Conservation (phyloP, 2,113 vertebrate species). For the Xyrauchen texanus region DNA sequence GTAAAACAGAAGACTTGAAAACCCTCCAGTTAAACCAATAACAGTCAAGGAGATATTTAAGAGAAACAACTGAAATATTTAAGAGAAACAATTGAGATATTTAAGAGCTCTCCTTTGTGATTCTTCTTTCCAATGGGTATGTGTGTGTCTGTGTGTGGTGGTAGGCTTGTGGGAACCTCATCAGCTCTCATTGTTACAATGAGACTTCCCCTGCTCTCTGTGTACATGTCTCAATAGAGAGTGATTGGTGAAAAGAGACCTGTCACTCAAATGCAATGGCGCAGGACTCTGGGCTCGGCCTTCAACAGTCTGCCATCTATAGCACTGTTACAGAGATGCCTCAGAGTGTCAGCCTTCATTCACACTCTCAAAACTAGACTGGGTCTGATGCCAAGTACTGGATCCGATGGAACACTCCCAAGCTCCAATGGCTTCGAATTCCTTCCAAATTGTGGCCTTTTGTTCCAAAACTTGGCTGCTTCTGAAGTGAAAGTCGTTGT, state of each 20-base stretch:
- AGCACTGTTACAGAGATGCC: background rate
- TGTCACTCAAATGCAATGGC: constrained; percentile 29
- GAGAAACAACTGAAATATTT: too few species aligned
- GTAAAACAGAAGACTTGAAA: too few species aligned
- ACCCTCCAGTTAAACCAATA: too few species aligned
- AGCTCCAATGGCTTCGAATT: constrained; percentile 22
- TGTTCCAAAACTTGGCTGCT: constrained; percentile 36
- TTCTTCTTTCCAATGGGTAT: background rate
- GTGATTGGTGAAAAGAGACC: constrained; percentile 24
- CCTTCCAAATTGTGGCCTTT: constrained; percentile 45
- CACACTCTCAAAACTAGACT: background rate
- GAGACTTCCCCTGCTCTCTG: constrained; percentile 23
- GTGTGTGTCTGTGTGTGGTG: constrained; percentile 14
- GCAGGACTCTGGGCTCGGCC: background rate
- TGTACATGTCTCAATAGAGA: constrained; percentile 35
- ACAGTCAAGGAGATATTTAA: too few species aligned
- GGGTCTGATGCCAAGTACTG: constrained; percentile 1
- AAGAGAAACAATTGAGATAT: too few species aligned
- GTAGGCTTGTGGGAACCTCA: constrained; percentile 37
- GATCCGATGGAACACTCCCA: constrained; percentile 20
- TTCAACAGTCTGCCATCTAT: constrained; percentile 10
- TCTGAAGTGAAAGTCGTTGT: background rate
- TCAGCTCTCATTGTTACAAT: constrained; percentile 35
- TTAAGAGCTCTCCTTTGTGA: background rate
- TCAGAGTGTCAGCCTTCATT: constrained; percentile 33